These are phyloP conservation scores for Melozone crissalis DNA, from an alignment of 2,113 vertebrate genomes.

Conservation along the genomic window DNA sequence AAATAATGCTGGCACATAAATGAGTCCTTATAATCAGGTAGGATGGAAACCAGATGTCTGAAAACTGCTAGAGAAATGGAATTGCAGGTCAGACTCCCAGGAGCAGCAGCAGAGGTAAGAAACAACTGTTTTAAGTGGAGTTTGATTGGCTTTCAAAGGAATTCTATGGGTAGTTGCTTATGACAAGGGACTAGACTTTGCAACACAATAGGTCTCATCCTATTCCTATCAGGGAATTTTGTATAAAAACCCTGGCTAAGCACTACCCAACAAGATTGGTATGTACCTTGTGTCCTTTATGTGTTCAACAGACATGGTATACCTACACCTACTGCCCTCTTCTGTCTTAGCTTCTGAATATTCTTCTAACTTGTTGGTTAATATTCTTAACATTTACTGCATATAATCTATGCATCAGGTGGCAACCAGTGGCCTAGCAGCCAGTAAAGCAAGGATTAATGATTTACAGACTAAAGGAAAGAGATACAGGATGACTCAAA, in stretches of 20 bases:
- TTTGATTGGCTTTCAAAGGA: neutral
- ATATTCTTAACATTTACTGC: neutral
- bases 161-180: neutral
- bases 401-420: neutral
- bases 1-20: neutral
- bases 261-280: neutral
- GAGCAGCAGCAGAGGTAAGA: neutral
- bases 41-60: neutral
- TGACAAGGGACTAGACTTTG: neutral
- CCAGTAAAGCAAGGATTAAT: constrained; percentile 9
- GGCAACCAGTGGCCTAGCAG: neutral
- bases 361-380: neutral
- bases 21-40: neutral
- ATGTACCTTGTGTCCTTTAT: neutral
- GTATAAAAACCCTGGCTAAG: neutral
- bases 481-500: neutral
- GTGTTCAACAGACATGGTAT: neutral
- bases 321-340: neutral
- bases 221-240: neutral
- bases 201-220: neutral
- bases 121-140: neutral
- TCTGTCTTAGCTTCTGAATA: neutral
- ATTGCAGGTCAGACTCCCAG: neutral
- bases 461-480: neutral
- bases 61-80: neutral